A percentile compares a stretch with the other conserved stretches of the same genome.
These are phyloP conservation scores for Gobio gobio DNA, from an alignment of 2,113 vertebrate genomes.

Conservation along the genomic window DNA sequence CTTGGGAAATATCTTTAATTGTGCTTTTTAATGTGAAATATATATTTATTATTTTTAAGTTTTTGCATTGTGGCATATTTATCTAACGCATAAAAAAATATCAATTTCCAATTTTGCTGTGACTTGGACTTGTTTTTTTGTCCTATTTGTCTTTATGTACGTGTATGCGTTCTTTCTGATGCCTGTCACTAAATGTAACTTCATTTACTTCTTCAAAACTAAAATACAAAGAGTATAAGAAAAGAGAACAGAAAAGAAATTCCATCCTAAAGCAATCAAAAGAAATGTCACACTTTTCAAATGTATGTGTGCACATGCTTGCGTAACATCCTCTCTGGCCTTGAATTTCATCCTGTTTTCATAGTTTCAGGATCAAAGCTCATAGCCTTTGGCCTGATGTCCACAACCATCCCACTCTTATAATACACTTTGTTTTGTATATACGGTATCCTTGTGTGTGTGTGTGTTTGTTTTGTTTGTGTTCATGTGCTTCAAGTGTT, in stretches of 20 bases:
- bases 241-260: slow-evolving; percentile 10
- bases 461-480: neutral
- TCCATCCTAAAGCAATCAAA: slow-evolving; percentile 32
- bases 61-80: too few species aligned
- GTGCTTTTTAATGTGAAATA: too few species aligned
- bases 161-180: neutral
- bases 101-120: too few species aligned
- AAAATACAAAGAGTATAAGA: neutral
- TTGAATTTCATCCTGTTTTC: slow-evolving; percentile 27
- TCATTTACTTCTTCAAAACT: neutral
- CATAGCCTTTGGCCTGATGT: slow-evolving; percentile 20
- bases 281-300: slow-evolving; percentile 20
- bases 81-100: too few species aligned
- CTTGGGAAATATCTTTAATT: too few species aligned
- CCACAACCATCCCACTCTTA: neutral
- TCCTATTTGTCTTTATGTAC: slow-evolving; percentile 13
- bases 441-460: neutral
- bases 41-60: too few species aligned
- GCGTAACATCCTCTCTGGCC: slow-evolving; percentile 32
- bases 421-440: neutral
- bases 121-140: too few species aligned
- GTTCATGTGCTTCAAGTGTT: slow-evolving; percentile 6
- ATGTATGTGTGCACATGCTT: slow-evolving; percentile 6
- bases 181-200: neutral
- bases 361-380: slow-evolving; percentile 38